Evolutionary conservation across 1,140 invertebrate genomes (phyloP), one percentile per base, ranked within the genome.

Genomic region (Lordiphosa collinella): DNA sequence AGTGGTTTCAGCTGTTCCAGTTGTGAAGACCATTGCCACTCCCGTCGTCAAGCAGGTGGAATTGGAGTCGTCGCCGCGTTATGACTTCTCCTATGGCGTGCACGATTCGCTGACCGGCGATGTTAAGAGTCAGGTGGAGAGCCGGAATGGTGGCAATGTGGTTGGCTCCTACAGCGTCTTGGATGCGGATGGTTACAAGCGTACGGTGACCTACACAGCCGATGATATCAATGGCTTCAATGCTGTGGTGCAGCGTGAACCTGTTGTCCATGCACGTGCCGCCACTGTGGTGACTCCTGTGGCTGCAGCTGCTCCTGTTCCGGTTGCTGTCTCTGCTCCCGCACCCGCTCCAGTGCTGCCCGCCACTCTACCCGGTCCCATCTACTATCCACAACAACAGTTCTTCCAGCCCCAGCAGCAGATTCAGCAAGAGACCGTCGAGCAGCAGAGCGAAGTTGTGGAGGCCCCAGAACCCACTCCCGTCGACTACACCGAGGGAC

Each of bases 91-190:
- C 1, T 92, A 87, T 49, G 80, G 84, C n/a, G 76, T 91, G n/a
- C 89, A 91, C 47, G 91, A 92, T 66, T 89, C 90, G 7, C 68
- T 89, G 58, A 93, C 90, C 53, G 91, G 92, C 3, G 92, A 92
- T 62, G 89, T 90, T 60, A 92, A 92, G 88, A 89, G 87, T 37
- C 91, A 92, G 58, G 88, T 91, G 70, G 92, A 92, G 88, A 90
- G 87, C 41, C 89, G 92, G 16, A 87, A 90, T 29, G 92, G 92
- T 8, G 92, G 91, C 89, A 87, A 89, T 55, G 87, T 89, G 12
- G 88, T 89, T 38, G 91, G 91, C 3, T 90, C 86, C 29, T 93
- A 92, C 89, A 90, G 90, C 16, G 79, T 92, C 3, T 82, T 92
- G 11, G 91, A 92, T 68, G 90, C 92, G 12, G 92, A 92, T 79